phyloP scores from a whole-genome alignment of 2,888 invertebrate species.

The Corbicula japonica region DNA sequence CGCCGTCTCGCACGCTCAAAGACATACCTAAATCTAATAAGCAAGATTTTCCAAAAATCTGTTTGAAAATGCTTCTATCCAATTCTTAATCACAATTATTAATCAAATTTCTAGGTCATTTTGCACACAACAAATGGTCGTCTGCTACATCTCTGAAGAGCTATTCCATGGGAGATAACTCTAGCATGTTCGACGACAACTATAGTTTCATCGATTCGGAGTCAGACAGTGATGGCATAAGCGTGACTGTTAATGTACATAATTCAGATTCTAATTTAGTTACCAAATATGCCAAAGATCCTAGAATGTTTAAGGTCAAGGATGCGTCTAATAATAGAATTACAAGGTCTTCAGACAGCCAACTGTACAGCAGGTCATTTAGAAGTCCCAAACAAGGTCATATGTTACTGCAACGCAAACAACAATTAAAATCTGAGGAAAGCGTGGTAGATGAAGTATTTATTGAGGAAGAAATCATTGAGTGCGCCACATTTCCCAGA shows the following conservation, averaged over 20 bases:
- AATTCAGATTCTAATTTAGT: conserved; percentile 46
- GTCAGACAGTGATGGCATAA: conserved; percentile 63
- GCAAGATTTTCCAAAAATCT: too few relatives aligned
- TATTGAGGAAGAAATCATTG: conserved; percentile 12
- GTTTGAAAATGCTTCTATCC: too few relatives aligned
- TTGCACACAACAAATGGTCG: conserved; percentile 44
- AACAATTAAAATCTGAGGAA: neutral
- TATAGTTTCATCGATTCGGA: conserved; percentile 64
- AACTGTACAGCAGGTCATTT: conserved; percentile 24
- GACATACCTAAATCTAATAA: too few relatives aligned
- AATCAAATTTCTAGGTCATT: conserved; percentile 45
- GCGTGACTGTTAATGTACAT: conserved; percentile 15
- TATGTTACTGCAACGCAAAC: neutral
- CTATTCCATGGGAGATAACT: conserved; percentile 60
- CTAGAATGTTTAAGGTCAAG: neutral
- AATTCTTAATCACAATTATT: too few relatives aligned
- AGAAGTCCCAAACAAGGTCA: neutral
- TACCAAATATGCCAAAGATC: neutral
- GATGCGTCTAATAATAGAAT: conserved; percentile 8
- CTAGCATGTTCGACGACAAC: conserved; percentile 53
- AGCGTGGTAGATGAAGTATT: conserved; percentile 40
- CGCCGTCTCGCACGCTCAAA: too few relatives aligned
- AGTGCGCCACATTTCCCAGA: neutral
- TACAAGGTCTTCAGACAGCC: conserved; percentile 29
- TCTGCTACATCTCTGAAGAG: conserved; percentile 61